Base-by-base conservation (phyloP, 2,797 vertebrate genomes). In the Heliangelus exortis region DNA sequence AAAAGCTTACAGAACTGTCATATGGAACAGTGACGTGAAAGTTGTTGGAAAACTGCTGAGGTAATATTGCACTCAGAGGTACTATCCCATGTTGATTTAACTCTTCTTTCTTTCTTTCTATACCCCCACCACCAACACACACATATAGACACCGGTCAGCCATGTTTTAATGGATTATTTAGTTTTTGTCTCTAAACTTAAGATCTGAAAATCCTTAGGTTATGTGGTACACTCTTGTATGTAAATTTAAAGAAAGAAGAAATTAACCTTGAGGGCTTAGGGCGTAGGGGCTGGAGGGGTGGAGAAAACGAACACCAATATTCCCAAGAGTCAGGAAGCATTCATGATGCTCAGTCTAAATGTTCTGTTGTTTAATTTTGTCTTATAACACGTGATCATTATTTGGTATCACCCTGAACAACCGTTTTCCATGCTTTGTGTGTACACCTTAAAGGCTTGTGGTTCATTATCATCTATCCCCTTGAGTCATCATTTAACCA, bases 201-300 rank as follows among this genome's bases (percentile, higher is more conserved):
- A 10, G 7, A 53, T 83, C 19, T 53, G 15, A 15, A 76, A 92
- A 63, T 54, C 2, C 13, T n/a, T 28, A 31, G 5, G 4, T 74
- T 54, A 23, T 41, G 7, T 41, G 31, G 22, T n/a, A 57, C 2
- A 29, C 3, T 65, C 1, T 3, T 26, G 4, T 2, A 41, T 63
- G 45, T 68, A 47, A 84, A 54, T 13, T 21, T 9, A 25, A 81
- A 59, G 39, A 43, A 83, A 89, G 76, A 33, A 4, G 1, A 51
- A 86, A 53, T 67, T 1, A 15, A 36, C 19, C 15, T 23, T n/a
- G 28, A 26, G 4, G 3, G 2, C 14, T 89, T 41, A 14, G 39
- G 39, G 10, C 20, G 33, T 0, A 0, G 4, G 3, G 7, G 6
- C 39, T 41, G 39, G 6, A 41, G 39, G 39, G 13, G 13, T 41